These are phyloP conservation scores for Orchesella flavescens DNA, from an alignment of 2,888 invertebrate genomes.

Conservation along the genomic window DNA sequence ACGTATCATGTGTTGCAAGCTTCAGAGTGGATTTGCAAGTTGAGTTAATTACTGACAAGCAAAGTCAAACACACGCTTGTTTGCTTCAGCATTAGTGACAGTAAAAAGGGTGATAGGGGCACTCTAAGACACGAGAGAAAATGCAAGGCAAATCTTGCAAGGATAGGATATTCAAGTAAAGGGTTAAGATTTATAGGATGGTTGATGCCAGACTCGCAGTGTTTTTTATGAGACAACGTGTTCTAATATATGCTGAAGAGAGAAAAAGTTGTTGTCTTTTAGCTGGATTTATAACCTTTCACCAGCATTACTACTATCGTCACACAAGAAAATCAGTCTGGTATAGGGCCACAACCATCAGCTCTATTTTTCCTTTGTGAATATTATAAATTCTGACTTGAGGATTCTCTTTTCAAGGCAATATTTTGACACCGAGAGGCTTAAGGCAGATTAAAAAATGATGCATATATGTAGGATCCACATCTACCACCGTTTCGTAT, in stretches of 20 bases:
- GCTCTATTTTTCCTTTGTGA: background rate
- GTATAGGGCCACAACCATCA: background rate
- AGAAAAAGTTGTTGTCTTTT: background rate
- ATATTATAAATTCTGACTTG: slow-evolving; percentile 28
- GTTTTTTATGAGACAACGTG: background rate
- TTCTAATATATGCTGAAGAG: background rate
- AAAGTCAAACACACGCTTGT: background rate
- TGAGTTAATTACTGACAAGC: slow-evolving; percentile 48
- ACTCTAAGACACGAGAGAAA: background rate
- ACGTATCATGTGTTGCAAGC: slow-evolving; percentile 14
- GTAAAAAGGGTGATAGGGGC: background rate
- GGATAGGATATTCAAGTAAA: background rate
- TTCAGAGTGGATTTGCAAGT: slow-evolving; percentile 51
- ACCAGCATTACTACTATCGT: background rate
- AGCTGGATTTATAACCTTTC: slow-evolving; percentile 19
- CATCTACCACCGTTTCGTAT: background rate
- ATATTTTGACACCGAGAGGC: slow-evolving; percentile 21
- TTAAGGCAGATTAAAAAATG: slow-evolving; percentile 17
- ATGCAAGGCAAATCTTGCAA: background rate
- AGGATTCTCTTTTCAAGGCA: slow-evolving; percentile 9
- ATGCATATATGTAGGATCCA: background rate
- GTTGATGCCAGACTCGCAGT: background rate
- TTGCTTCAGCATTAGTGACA: too few relatives aligned
- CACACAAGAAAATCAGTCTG: background rate
- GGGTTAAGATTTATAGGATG: background rate